These are phyloP conservation scores for Temnothorax nylanderi DNA, from an alignment of 1,140 invertebrate species.

Conservation along the genomic window DNA sequence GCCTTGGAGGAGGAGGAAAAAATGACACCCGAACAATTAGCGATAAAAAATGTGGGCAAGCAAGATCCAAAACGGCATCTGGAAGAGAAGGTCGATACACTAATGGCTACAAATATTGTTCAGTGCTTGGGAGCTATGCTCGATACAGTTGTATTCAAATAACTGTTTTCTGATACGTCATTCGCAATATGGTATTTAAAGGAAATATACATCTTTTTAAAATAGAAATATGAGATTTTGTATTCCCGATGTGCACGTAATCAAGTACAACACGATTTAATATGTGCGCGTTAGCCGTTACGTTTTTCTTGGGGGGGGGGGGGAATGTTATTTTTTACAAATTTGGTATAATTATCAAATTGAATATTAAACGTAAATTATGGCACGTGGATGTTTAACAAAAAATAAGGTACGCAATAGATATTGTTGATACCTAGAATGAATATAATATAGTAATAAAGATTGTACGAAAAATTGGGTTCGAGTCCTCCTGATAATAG, in stretches of 20 bases:
- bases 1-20: conserved; percentile 99
- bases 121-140: conserved; percentile 99
- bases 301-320: not conserved
- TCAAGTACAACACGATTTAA: not conserved
- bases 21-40: conserved; percentile 99
- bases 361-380: not conserved
- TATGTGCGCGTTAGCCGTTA: no score
- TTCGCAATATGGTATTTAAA: conserved; percentile 75
- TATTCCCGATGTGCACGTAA: conserved; percentile 25
- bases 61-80: conserved; percentile 99
- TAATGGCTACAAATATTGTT: conserved; percentile 99
- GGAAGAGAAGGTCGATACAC: conserved; percentile 98
- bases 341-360: not conserved
- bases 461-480: no score
- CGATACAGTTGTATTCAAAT: conserved; percentile 98
- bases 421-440: not conserved
- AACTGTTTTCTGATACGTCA: conserved; percentile 78
- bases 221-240: conserved; percentile 51
- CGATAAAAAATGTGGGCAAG: conserved; percentile 99
- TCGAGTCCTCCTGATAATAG: no score
- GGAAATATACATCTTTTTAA: conserved; percentile 77
- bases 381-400: not conserved
- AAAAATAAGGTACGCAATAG: not conserved
- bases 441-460: not conserved
- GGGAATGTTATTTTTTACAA: not conserved